Evolutionary conservation across 2,113 vertebrate species (phyloP).

Genomic region (Platycercus adscitus): DNA sequence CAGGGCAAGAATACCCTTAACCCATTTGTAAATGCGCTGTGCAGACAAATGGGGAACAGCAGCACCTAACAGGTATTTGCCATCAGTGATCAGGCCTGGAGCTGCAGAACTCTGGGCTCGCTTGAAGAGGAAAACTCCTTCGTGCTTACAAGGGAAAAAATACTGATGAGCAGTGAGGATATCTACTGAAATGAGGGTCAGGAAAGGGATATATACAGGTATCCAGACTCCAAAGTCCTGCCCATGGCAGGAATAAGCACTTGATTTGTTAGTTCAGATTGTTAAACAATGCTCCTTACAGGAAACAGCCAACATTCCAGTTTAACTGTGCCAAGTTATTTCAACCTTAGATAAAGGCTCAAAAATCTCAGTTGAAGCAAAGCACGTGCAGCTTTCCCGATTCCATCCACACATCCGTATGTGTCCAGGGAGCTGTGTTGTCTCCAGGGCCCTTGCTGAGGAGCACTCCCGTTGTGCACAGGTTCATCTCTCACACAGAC

Average conservation of each 20-base stretch:
- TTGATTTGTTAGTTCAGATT: not conserved
- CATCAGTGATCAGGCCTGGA: not conserved
- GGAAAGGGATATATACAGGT: not conserved
- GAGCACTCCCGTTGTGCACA: not conserved
- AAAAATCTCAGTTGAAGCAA: accelerated
- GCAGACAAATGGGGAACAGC: accelerated
- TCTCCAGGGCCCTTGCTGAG: not conserved
- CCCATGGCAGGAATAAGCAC: not conserved
- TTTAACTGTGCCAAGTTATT: not conserved
- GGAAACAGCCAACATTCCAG: not conserved
- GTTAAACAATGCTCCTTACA: not conserved
- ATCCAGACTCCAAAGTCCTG: not conserved
- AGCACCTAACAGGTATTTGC: not conserved
- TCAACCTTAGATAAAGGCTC: not conserved
- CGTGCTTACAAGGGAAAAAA: not conserved
- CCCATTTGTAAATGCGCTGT: not conserved
- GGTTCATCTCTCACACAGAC: not conserved
- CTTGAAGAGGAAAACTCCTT: not conserved
- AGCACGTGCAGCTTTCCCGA: not conserved
- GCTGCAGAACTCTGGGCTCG: accelerated
- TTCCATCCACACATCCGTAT: no score
- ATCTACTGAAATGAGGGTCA: not conserved
- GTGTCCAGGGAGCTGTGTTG: no score
- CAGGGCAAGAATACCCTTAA: not conserved
- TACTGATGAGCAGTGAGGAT: not conserved